Conservation (phyloP, 2,797 vertebrate species). For the Cetoscarus ocellatus region DNA sequence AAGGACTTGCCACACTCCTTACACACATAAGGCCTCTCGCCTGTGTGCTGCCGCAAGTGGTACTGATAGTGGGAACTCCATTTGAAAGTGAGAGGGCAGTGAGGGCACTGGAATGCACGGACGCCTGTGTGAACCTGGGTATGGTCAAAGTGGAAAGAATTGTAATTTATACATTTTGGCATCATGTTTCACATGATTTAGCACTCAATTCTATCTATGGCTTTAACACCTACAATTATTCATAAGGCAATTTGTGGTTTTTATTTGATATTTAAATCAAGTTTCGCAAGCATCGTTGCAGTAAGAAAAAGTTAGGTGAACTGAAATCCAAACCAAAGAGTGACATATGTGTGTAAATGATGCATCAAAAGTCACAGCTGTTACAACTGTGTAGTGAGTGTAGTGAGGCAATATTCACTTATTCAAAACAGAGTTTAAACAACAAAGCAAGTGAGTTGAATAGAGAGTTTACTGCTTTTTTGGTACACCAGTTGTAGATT, state of each 20-base stretch:
- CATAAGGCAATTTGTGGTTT: not conserved
- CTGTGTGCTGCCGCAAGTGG: constrained; percentile 90
- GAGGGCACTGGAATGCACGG: constrained; percentile 92
- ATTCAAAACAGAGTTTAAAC: constrained; percentile 13
- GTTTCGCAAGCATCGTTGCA: not conserved
- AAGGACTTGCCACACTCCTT: constrained; percentile 92
- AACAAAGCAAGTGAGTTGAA: not conserved
- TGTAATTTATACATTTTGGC: not conserved
- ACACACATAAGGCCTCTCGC: constrained; percentile 92
- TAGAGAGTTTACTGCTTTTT: constrained; percentile 19
- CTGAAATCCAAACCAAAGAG: constrained; percentile 5
- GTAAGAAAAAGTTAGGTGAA: constrained; percentile 2
- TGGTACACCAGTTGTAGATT: constrained; percentile 18
- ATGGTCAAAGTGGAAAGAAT: constrained; percentile 9
- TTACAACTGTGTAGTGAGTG: constrained; percentile 4
- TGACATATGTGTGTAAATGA: constrained; percentile 2
- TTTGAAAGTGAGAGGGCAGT: constrained; percentile 94
- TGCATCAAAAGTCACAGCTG: not conserved
- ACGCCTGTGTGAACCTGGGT: constrained; percentile 89
- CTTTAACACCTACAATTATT: not conserved
- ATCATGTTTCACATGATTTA: not conserved
- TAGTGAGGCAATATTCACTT: constrained; percentile 12
- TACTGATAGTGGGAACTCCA: constrained; percentile 94
- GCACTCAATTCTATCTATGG: not conserved
- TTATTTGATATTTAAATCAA: not conserved